Evolutionary conservation across 2,797 vertebrate genomes (phyloP).

Genomic region (Pterois miles): DNA sequence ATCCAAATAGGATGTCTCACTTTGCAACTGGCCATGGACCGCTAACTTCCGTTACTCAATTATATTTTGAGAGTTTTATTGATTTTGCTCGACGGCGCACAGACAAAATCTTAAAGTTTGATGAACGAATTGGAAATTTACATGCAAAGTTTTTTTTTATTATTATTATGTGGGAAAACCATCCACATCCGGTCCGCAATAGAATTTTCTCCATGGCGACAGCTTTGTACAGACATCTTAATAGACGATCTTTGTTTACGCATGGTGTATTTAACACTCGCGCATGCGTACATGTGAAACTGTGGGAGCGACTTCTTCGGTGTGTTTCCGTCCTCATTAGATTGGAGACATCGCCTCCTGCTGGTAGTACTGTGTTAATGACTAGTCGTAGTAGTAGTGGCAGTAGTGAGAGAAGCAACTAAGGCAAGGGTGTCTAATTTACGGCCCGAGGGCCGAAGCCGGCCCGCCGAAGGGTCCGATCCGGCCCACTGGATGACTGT

Average conservation of each 20-base stretch:
- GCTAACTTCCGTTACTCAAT: fast-evolving
- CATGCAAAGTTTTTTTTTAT: too few species aligned
- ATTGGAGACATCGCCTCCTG: not conserved
- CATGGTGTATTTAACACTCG: not conserved
- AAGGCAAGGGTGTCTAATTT: too few species aligned
- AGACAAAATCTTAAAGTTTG: fast-evolving
- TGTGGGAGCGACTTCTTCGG: conserved; percentile 36
- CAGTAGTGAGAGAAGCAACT: too few species aligned
- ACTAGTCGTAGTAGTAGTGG: not conserved
- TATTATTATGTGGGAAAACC: not conserved
- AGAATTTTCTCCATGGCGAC: not conserved
- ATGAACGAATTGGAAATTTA: not conserved
- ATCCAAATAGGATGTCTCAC: not conserved
- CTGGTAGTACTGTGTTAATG: not conserved
- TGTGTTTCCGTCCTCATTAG: fast-evolving
- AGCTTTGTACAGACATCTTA: fast-evolving
- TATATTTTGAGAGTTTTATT: not conserved
- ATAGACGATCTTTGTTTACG: conserved; percentile 54
- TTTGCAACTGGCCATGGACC: not conserved
- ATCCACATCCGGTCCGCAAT: not conserved
- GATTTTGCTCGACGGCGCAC: fast-evolving
- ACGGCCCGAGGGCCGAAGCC: too few species aligned
- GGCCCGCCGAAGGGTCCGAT: too few species aligned
- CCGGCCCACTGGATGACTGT: too few species aligned
- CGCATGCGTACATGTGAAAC: too few species aligned